These are phyloP conservation scores for Lordiphosa collinella DNA, from an alignment of 1,140 invertebrate genomes.

Conservation along the genomic window DNA sequence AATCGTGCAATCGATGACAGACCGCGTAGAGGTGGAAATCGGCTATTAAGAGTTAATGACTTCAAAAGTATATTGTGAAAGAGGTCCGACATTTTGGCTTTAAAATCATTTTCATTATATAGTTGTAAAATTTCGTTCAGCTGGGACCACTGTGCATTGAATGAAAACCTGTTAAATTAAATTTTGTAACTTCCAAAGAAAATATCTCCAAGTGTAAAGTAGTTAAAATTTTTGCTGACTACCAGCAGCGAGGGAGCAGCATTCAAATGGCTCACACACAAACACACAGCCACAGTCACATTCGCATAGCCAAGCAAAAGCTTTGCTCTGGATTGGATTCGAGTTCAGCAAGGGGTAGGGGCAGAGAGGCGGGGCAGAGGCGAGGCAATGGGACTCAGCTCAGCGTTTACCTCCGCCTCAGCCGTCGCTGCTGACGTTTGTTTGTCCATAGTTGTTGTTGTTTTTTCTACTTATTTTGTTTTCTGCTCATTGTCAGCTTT, in stretches of 20 bases:
- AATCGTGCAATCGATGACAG: no score
- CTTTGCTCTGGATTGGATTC: not conserved
- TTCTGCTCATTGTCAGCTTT: slow-evolving; percentile 48
- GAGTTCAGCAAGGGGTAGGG: not conserved
- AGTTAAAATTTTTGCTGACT: slow-evolving; percentile 12
- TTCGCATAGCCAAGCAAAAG: not conserved
- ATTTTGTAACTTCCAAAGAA: no score
- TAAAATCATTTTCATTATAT: no score
- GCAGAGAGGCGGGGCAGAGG: slow-evolving; percentile 2
- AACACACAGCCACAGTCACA: not conserved
- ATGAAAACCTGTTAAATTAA: no score
- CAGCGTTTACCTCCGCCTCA: slow-evolving; percentile 10
- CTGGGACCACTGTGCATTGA: no score
- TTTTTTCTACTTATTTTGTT: slow-evolving; percentile 15
- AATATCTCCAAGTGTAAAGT: slow-evolving; percentile 12
- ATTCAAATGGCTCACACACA: slow-evolving; percentile 27
- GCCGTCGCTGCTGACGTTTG: slow-evolving; percentile 13
- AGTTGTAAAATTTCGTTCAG: no score
- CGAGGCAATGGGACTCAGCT: slow-evolving; percentile 35
- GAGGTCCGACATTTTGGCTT: no score
- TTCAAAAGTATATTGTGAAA: no score
- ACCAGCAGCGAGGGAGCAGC: slow-evolving; percentile 15
- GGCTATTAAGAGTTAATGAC: no score
- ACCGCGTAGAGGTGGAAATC: no score
- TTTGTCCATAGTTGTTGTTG: slow-evolving; percentile 25